These are phyloP conservation scores for Alethe diademata DNA, from an alignment of 2,113 vertebrate genomes.

Conservation along the genomic window DNA sequence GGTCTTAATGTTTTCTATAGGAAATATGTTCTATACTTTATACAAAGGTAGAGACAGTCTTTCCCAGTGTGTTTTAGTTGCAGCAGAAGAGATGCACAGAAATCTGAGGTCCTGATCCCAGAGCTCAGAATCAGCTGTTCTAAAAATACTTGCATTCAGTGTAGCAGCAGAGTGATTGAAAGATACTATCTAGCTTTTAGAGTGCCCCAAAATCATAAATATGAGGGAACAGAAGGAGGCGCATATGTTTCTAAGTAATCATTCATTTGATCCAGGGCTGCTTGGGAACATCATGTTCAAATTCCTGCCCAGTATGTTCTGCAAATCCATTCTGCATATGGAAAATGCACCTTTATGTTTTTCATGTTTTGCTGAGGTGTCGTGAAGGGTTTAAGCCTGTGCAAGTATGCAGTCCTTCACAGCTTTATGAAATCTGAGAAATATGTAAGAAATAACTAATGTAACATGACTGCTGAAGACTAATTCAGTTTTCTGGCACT, in stretches of 20 bases:
- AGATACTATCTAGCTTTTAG: neutral
- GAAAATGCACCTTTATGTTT: neutral
- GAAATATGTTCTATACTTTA: neutral
- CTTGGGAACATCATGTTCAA: neutral
- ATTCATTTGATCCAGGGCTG: neutral
- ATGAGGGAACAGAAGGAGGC: neutral
- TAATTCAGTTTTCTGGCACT: neutral
- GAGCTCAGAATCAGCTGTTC: neutral
- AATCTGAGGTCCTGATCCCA: neutral
- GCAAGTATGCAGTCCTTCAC: neutral
- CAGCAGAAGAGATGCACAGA: neutral
- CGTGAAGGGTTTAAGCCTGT: neutral
- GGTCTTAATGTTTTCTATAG: neutral
- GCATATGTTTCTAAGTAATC: neutral
- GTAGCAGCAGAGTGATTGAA: neutral
- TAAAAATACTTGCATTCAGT: neutral
- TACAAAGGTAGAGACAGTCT: neutral
- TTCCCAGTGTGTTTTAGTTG: neutral
- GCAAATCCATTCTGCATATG: neutral
- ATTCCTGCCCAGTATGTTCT: neutral
- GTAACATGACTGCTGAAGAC: neutral
- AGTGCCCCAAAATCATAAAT: neutral
- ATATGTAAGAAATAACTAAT: neutral
- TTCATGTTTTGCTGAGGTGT: neutral
- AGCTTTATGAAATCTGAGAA: neutral